A percentile compares a stretch with the other conserved stretches of the same genome.
These are phyloP conservation scores for human (Homo sapiens) DNA, from an alignment of 2,113 vertebrate species.

Conservation along the genomic window GRCh38 chr16:57520001-57520500, in stretches of 20 bases:
- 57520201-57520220: neutral
- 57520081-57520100: neutral
- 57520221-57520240: neutral
- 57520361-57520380: neutral
- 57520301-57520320: neutral
- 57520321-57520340: neutral
- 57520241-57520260: neutral
- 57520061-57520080: neutral
- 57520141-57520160: neutral
- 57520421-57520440: neutral
- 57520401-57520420: neutral
- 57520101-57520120: neutral
- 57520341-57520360: neutral
- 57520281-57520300: neutral
- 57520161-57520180: neutral
- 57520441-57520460: neutral
- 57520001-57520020: rapidly evolving
- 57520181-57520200: neutral
- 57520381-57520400: neutral
- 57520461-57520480: too few relatives aligned
- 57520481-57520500: neutral
- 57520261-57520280: neutral
- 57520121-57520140: neutral
- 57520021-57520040: neutral
- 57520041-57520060: neutral